These are phyloP conservation scores for Cybosia mesomella DNA, from an alignment of 2,888 invertebrate species.

Conservation along the genomic window DNA sequence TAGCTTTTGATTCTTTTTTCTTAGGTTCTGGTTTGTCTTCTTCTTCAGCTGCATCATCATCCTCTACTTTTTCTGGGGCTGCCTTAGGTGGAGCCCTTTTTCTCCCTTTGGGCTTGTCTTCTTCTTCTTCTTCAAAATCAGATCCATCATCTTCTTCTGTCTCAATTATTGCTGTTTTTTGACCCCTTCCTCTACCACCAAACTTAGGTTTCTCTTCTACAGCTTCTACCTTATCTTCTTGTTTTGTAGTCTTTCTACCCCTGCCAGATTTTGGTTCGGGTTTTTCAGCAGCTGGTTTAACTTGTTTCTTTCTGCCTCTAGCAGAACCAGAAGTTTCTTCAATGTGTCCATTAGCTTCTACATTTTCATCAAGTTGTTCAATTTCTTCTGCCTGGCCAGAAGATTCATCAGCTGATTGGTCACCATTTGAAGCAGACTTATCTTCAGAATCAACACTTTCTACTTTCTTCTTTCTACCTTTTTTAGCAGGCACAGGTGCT, in stretches of 20 bases:
- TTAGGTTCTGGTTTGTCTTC: constrained; percentile 68
- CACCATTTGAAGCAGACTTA: constrained; percentile 60
- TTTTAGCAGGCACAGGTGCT: constrained; percentile 66
- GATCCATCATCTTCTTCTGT: constrained; percentile 55
- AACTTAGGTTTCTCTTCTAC: constrained; percentile 68
- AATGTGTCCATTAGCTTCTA: constrained; percentile 66
- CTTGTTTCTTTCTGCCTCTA: constrained; percentile 71
- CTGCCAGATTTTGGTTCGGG: constrained; percentile 63
- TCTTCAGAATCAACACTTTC: constrained; percentile 61
- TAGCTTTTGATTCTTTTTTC: constrained; percentile 72
- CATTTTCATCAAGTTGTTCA: constrained; percentile 61
- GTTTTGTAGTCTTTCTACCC: constrained; percentile 67
- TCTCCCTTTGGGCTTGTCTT: constrained; percentile 54
- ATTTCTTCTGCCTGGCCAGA: constrained; percentile 54
- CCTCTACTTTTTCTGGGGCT: constrained; percentile 60
- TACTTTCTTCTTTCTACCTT: constrained; percentile 72
- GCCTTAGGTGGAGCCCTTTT: constrained; percentile 55
- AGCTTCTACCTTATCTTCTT: constrained; percentile 52
- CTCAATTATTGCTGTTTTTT: constrained; percentile 64
- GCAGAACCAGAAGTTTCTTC: constrained; percentile 58
- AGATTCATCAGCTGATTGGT: constrained; percentile 64
- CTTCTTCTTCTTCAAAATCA: constrained; percentile 65
- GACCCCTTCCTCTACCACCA: constrained; percentile 67
- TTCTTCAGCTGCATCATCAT: constrained; percentile 57
- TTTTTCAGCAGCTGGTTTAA: constrained; percentile 68